Conservation (phyloP, 2,888 invertebrate genomes). For the Epsilonema sp. region DNA sequence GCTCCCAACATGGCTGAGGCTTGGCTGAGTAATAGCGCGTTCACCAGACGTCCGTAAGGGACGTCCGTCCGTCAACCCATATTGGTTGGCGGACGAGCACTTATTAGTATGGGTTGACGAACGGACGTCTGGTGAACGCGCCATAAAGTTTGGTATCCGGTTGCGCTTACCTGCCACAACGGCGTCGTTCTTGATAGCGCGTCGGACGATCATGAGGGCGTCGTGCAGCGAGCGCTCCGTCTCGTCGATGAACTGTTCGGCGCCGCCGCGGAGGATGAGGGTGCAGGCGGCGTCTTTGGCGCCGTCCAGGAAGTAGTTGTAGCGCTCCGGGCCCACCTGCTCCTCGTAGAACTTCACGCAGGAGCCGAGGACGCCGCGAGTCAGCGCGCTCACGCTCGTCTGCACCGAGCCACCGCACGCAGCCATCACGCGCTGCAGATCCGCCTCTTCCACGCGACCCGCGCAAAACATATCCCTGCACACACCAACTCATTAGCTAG, state of each 20-base stretch:
- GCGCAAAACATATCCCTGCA: slow-evolving; percentile 89
- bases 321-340: slow-evolving; percentile 75
- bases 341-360: slow-evolving; percentile 72
- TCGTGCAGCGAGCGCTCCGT: slow-evolving; percentile 95
- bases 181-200: slow-evolving; percentile 88
- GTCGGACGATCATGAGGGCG: slow-evolving; percentile 95
- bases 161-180: slow-evolving; percentile 74
- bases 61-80: no score
- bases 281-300: slow-evolving; percentile 85
- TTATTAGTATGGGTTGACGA: no score
- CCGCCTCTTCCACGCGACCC: slow-evolving; percentile 87
- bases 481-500: no score
- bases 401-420: slow-evolving; percentile 96
- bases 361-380: slow-evolving; percentile 53
- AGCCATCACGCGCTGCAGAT: slow-evolving; percentile 78
- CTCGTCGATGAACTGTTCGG: slow-evolving; percentile 95
- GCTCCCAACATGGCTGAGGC: no score
- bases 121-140: no score
- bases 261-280: slow-evolving; percentile 71
- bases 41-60: no score
- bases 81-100: no score
- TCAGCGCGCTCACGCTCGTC: slow-evolving; percentile 65
- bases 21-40: no score
- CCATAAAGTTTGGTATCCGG: no score
- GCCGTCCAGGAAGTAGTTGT: slow-evolving; percentile 59